Conservation (phyloP, 2,888 invertebrate genomes). For the Calliscelio sp. region DNA sequence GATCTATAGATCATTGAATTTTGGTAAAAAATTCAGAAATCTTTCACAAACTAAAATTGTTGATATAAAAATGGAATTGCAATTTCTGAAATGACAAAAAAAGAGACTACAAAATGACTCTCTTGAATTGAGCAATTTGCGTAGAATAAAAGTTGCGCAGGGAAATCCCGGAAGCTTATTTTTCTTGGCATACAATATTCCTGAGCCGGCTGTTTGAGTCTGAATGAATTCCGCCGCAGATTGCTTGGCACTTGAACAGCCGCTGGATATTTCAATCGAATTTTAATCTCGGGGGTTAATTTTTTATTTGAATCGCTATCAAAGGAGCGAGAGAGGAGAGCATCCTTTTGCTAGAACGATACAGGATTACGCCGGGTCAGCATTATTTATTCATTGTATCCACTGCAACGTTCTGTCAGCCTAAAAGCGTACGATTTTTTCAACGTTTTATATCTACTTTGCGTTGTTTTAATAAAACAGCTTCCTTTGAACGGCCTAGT, state of each 20-base stretch:
- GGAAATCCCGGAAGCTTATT: too few relatives aligned
- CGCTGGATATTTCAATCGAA: slow-evolving; percentile 41
- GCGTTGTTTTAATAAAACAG: slow-evolving; percentile 38
- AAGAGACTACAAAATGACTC: too few relatives aligned
- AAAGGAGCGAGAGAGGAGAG: slow-evolving; percentile 27
- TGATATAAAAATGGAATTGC: too few relatives aligned
- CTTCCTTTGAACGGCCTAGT: slow-evolving; percentile 12
- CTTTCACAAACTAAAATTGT: too few relatives aligned
- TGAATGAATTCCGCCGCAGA: slow-evolving; percentile 44
- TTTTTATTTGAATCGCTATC: slow-evolving; percentile 42
- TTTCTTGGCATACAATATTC: slow-evolving; percentile 24
- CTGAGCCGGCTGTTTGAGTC: slow-evolving; percentile 22
- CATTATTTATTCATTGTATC: slow-evolving; percentile 46
- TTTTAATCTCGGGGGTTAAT: slow-evolving; percentile 59
- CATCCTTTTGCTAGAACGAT: slow-evolving; percentile 31
- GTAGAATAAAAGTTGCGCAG: too few relatives aligned
- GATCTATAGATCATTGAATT: too few relatives aligned
- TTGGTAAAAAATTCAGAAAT: too few relatives aligned
- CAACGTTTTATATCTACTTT: slow-evolving; percentile 11
- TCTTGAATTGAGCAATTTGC: too few relatives aligned
- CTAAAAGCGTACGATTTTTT: slow-evolving; percentile 21
- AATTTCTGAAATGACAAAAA: too few relatives aligned
- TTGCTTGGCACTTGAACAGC: slow-evolving; percentile 42
- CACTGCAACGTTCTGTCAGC: background rate
- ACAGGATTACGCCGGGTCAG: slow-evolving; percentile 38